Evolutionary conservation across 2,113 vertebrate species (phyloP).

Genomic region (Emydocephalus ijimae): DNA sequence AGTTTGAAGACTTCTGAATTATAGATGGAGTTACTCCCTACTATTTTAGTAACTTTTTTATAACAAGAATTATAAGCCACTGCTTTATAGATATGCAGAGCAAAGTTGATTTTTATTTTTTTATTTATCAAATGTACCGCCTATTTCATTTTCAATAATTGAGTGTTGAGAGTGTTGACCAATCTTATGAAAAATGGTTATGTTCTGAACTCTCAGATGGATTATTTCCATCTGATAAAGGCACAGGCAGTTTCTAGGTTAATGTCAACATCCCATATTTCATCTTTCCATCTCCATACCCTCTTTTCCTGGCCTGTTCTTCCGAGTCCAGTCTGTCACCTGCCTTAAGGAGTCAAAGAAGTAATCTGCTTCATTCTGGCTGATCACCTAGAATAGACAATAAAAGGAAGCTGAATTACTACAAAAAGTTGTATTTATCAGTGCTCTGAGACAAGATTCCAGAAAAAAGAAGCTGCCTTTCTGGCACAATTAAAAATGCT

Average conservation of each 20-base stretch:
- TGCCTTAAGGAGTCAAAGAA: conserved; percentile 93
- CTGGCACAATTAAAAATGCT: not conserved
- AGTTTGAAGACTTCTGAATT: too few species aligned
- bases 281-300: conserved; percentile 66
- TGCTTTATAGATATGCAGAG: not conserved
- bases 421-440: not conserved
- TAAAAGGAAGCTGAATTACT: not conserved
- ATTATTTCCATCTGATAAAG: not conserved
- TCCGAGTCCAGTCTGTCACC: conserved; percentile 87
- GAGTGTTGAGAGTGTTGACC: not conserved
- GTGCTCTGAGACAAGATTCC: not conserved
- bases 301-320: conserved; percentile 79
- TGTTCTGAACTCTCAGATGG: not conserved
- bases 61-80: not conserved
- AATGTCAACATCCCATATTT: not conserved
- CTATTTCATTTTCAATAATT: too few species aligned
- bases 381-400: conserved; percentile 78
- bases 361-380: conserved; percentile 88
- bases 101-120: not conserved
- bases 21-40: not conserved
- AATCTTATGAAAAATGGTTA: conserved; percentile 18
- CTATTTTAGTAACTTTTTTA: conserved; percentile 5
- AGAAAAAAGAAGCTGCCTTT: not conserved
- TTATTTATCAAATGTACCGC: too few species aligned
- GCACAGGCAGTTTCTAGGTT: not conserved